phyloP scores from a whole-genome alignment of 2,113 vertebrate species.

The Sceloporus undulatus region DNA sequence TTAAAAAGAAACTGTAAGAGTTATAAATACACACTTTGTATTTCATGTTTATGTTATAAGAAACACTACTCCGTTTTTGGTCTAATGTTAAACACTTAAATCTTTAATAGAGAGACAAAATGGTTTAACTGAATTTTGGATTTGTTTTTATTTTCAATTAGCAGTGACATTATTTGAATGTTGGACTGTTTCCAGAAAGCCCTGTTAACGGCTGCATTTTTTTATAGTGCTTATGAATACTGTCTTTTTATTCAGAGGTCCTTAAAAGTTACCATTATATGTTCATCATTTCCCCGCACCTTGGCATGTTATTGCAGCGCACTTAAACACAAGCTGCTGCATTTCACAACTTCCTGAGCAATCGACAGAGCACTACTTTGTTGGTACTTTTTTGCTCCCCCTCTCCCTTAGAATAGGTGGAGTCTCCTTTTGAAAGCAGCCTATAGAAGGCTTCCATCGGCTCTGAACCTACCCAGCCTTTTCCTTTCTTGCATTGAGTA shows the following conservation, averaged over 20 bases:
- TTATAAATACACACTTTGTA: background rate
- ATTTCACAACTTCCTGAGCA: slow-evolving; percentile 49
- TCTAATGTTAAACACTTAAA: background rate
- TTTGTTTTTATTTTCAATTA: background rate
- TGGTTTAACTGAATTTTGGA: background rate
- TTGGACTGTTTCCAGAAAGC: slow-evolving; percentile 9
- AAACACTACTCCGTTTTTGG: background rate
- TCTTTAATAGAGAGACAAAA: slow-evolving; percentile 6
- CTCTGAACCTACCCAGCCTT: background rate
- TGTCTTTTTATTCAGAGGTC: background rate
- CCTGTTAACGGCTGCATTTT: fast-evolving
- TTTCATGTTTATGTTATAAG: background rate
- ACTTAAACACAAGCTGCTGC: slow-evolving; percentile 23
- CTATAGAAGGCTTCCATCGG: background rate
- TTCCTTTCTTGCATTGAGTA: slow-evolving; percentile 4
- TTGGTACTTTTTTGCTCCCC: slow-evolving; percentile 3
- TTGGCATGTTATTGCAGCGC: slow-evolving; percentile 32
- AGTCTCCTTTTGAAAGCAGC: slow-evolving; percentile 44
- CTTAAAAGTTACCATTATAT: background rate
- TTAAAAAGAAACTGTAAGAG: background rate
- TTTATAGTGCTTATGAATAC: background rate
- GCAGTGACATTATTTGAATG: background rate
- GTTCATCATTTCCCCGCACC: background rate
- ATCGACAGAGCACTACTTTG: slow-evolving; percentile 36
- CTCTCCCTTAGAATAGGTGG: slow-evolving; percentile 22